phyloP scores from a whole-genome alignment of 2,113 vertebrate genomes.

The Apus apus region DNA sequence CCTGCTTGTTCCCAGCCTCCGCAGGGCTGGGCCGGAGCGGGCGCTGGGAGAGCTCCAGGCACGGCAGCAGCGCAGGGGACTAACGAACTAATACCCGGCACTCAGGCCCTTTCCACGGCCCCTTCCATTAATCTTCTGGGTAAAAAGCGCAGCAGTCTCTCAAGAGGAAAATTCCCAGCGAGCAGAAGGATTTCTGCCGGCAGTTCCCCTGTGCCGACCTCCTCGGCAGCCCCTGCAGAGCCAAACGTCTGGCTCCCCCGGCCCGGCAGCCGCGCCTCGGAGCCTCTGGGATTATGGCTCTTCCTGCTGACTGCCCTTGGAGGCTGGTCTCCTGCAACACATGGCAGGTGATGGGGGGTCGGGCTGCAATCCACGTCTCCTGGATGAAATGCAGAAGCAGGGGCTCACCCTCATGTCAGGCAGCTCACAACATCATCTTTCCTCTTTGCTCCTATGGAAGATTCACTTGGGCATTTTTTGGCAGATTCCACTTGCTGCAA shows the following conservation, averaged over 20 bases:
- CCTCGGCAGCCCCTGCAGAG: not conserved
- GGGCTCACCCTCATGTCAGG: not conserved
- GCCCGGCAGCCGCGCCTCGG: rapidly evolving
- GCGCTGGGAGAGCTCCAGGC: conserved; percentile 25
- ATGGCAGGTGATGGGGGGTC: rapidly evolving
- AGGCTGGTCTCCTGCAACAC: not conserved
- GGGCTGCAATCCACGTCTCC: rapidly evolving
- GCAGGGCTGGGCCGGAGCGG: not conserved
- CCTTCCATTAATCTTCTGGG: conserved; percentile 22
- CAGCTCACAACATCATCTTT: not conserved
- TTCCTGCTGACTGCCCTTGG: not conserved
- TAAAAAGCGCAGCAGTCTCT: not conserved
- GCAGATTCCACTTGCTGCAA: not conserved
- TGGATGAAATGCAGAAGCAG: not conserved
- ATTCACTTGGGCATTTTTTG: not conserved
- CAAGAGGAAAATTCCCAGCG: conserved; percentile 32
- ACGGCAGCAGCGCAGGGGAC: not conserved
- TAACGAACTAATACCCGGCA: not conserved
- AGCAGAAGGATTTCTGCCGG: not conserved
- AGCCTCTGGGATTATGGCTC: not conserved
- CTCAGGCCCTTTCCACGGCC: conserved; percentile 35
- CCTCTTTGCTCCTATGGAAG: not conserved
- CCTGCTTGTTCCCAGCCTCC: not conserved
- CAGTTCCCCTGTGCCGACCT: not conserved
- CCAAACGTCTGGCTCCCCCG: not conserved